Base-by-base conservation (phyloP, 2,113 vertebrate genomes). In the Polypterus bichir region DNA sequence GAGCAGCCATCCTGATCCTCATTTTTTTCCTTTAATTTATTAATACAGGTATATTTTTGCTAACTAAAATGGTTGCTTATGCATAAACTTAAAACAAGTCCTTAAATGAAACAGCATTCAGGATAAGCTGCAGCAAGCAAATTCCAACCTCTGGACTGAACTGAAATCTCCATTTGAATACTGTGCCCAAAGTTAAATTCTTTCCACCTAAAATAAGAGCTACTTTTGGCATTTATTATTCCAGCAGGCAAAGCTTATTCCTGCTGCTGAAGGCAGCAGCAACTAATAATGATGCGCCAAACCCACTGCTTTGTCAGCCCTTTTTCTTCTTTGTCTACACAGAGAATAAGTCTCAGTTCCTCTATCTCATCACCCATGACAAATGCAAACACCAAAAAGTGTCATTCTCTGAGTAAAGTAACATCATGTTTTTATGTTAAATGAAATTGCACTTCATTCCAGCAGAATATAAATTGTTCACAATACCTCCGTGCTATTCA, bases 391-490 rank as follows among this genome's bases (percentile, higher is more conserved):
- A 77, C 69, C 79, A 76, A 64, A 71, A 70, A 80, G 70, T 68
- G 69, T 66, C 60, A 62, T 64, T 64, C 60, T 78, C 76, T 70
- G 67, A 68, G 75, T 77, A 75, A 71, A 67, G 27, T 52, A 68
- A 70, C 69, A 73, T 66, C 73, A 71, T 69, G 70, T 73, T 75
- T 81, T 80, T 76, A 79, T 69, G 65, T 75, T 77, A 71, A 64
- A 63, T 59, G 62, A 75, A 66, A 77, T 71, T 72, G 60, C 69
- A 70, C 81, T 79, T 80, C 79, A 77, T 79, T 79, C 27, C 27
- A 27, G 27, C 27, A 27, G 27, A 27, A 27, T 27, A 27, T 27
- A 27, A 27, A 27, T 27, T 27, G 27, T 27, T 27, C 27, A 27
- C 27, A 27, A 27, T 27, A 27, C 27, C 27, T 27, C 27, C 27